phyloP scores from a whole-genome alignment of 2,888 invertebrate genomes.

The Tipula helvola region DNA sequence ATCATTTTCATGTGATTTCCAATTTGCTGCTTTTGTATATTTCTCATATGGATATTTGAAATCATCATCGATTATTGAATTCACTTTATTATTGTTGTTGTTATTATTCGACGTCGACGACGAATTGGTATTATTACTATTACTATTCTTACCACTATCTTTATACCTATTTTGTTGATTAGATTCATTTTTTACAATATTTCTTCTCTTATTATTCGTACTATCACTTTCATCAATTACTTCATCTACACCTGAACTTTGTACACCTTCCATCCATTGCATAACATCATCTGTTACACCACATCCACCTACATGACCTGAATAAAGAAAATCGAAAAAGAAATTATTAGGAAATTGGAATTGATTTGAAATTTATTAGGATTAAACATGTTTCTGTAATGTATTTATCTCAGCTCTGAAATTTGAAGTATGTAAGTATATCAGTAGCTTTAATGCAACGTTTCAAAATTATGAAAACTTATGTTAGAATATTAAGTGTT shows the following conservation, averaged over 20 bases:
- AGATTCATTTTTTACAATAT: constrained; percentile 30
- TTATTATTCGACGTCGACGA: constrained; percentile 24
- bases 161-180: constrained; percentile 17
- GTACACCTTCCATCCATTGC: constrained; percentile 87
- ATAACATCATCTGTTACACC: constrained; percentile 77
- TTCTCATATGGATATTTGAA: constrained; percentile 51
- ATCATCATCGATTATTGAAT: constrained; percentile 24
- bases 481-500: too few relatives aligned
- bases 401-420: not conserved
- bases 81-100: constrained; percentile 17
- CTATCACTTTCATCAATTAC: constrained; percentile 30
- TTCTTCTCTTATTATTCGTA: constrained; percentile 27
- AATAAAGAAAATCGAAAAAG: constrained; percentile 11
- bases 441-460: too few relatives aligned
- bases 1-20: not conserved
- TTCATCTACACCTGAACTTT: constrained; percentile 59
- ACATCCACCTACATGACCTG: constrained; percentile 76
- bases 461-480: too few relatives aligned
- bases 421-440: too few relatives aligned
- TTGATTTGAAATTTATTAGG: not conserved
- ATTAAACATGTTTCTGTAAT: not conserved
- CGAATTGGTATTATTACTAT: constrained; percentile 16
- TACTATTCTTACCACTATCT: constrained; percentile 7
- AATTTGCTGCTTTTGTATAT: constrained; percentile 65
- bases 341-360: not conserved